Base-by-base conservation (phyloP, 2,113 vertebrate species). In the Xenopus tropicalis region DNA sequence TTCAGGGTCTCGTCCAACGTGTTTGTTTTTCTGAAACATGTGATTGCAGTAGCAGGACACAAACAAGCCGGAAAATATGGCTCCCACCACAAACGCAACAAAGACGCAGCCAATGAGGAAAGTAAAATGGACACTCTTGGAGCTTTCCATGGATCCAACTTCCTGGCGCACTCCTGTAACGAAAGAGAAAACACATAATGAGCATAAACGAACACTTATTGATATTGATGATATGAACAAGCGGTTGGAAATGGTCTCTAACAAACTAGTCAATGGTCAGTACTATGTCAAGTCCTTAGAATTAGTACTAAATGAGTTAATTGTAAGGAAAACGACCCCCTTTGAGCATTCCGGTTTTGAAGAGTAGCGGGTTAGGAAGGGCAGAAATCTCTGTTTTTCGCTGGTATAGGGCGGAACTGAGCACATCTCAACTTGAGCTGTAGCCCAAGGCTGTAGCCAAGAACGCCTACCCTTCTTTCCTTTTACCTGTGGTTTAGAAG, bases 11-110 rank as follows among this genome's bases (percentile, higher is more conserved):
- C 95, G 96, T 16, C 85, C 82, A 16, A 88, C 51, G 64, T 82
- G 88, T 72, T 87, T 92, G 69, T 86, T 87, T 80, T 88, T 91
- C 79, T 88, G 87, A 46, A 90, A 86, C 0, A 87, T 82, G 69
- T 90, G 92, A 82, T 91, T 94, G 78, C 95, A 97, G 70, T 93
- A 95, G 77, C 94, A 96, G 70, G 94, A 96, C 23, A 97, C 93
- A 59, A 95, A 83, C 59, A 97, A 89, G 23, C 93, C 94, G 0
- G 95, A 96, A 25, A 95, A 87, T 16, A 93, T 91, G 29, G 94
- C 94, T 9, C 95, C 95, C 46, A 97, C 79, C 68, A 92, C 86
- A 13, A 97, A 97, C 19, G 94, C 93, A 79, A 92, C 92, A 74
- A 93, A 79, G 29, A 94, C 88, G 61, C 92, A 93, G 12, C 91